Evolutionary conservation across 2,797 vertebrate species (phyloP), one percentile per base, ranked within the genome.

Genomic region (Kryptolebias ocellatus): DNA sequence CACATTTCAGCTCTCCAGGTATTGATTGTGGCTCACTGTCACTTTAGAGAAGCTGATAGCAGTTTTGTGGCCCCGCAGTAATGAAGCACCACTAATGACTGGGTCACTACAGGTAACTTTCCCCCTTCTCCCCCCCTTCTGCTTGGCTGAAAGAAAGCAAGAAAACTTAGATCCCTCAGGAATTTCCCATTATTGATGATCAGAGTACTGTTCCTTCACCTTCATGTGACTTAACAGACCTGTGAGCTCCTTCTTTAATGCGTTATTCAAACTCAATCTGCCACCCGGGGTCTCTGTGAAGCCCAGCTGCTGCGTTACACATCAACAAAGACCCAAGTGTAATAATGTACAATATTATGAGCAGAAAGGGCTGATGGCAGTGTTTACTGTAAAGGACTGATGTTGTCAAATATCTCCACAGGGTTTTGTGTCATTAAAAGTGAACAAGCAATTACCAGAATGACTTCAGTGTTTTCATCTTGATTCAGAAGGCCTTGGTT

Each of bases 261-360:
- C 18, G n/a, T 10, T 17, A 45, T n/a, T 39, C 49, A 47, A 70
- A 70, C 18, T 64, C 34, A 44, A 15, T 66, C 37, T 63, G 53
- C 18, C 58, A 51, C 31, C 3, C 27, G 34, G 11, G 47, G 58
- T 34, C 54, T 50, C 18, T 11, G 2, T 47, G 17, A 57, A 17
- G 27, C 54, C 55, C 16, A 29, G 11, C 39, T 42, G 28, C 39
- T 57, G 16, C 53, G 17, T 60, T 24, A 24, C 24, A 53, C 11
- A 39, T 11, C 8, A 34, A 1, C 9, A 9, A 34, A 34, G 20
- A 31, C 11, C 8, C 37, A 63, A 63, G 5, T 17, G 63, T 20
- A 24, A 34, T 29, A 47, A 28, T 45, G 20, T 28, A 27, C 14
- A 42, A 7, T 44, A 16, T 24, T 2, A 1, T 39, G 18, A 24